Evolutionary conservation across 2,797 vertebrate species (phyloP).

Genomic region (Rhynchotus rufescens): DNA sequence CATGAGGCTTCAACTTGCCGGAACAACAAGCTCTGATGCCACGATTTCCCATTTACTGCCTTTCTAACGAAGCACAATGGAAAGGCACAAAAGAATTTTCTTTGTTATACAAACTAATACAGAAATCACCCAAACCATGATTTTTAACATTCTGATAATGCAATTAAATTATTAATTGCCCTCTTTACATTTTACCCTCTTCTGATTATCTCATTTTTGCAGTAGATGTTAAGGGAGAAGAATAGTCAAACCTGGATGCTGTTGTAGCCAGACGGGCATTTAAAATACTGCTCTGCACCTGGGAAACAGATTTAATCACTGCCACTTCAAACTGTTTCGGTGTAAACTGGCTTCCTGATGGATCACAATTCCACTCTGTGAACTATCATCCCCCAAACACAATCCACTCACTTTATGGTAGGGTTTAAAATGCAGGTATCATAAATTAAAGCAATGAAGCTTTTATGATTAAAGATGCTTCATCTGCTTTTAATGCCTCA

Average conservation of each 20-base stretch:
- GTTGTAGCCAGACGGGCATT: conserved; percentile 73
- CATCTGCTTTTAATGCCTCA: conserved; percentile 73
- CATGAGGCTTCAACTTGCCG: neutral
- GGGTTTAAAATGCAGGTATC: conserved; percentile 57
- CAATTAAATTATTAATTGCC: conserved; percentile 44
- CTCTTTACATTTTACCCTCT: conserved; percentile 26
- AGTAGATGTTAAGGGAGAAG: conserved; percentile 29
- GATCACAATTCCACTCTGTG: conserved; percentile 64
- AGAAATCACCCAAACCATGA: neutral
- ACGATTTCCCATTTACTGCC: neutral
- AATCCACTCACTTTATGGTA: conserved; percentile 59
- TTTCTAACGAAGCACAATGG: neutral
- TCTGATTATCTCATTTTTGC: conserved; percentile 65
- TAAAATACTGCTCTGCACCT: conserved; percentile 77
- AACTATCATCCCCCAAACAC: conserved; percentile 72
- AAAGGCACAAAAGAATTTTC: conserved; percentile 11
- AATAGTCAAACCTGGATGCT: conserved; percentile 61
- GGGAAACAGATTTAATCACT: conserved; percentile 80
- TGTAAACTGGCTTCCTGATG: conserved; percentile 78
- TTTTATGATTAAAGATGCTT: conserved; percentile 77
- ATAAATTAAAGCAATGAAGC: conserved; percentile 76
- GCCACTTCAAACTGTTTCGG: conserved; percentile 78
- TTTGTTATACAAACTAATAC: conserved; percentile 11
- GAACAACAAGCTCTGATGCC: neutral
- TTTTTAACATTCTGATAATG: conserved; percentile 27